Conservation (phyloP, 2,888 invertebrate genomes). For the Acronicta leporina region DNA sequence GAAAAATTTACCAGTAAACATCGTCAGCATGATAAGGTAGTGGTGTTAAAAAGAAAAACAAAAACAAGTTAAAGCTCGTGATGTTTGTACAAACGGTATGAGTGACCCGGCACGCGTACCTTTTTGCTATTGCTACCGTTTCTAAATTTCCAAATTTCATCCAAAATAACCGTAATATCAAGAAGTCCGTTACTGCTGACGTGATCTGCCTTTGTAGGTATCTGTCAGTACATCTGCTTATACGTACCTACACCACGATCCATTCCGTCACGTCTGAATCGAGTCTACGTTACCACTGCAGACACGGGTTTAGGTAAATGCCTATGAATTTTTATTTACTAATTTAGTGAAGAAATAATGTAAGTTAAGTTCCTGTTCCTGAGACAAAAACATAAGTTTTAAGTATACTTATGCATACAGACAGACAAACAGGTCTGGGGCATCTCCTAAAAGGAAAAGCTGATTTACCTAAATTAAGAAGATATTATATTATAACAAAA, state of each 20-base stretch:
- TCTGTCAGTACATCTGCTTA: conserved; percentile 47
- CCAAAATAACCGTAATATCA: conserved; percentile 65
- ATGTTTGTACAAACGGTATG: conserved; percentile 66
- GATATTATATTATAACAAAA: too few species aligned
- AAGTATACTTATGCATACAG: too few species aligned
- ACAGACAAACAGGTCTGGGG: too few species aligned
- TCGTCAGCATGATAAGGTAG: neutral
- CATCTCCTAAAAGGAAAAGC: too few species aligned
- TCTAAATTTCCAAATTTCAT: conserved; percentile 69
- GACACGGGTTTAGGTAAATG: conserved; percentile 19
- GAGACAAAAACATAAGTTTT: too few species aligned
- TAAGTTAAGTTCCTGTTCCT: too few species aligned
- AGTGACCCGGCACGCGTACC: conserved; percentile 75
- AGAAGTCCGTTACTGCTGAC: conserved; percentile 61
- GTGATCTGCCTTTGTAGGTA: conserved; percentile 53
- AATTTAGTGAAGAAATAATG: conserved; percentile 2
- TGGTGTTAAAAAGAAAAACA: conserved; percentile 35
- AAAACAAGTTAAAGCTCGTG: conserved; percentile 57
- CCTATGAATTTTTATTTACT: neutral
- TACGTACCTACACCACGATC: conserved; percentile 19
- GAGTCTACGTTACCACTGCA: conserved; percentile 37
- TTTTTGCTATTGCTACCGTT: conserved; percentile 71
- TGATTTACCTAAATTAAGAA: too few species aligned
- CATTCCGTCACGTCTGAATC: conserved; percentile 53
- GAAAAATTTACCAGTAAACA: conserved; percentile 16